These are phyloP conservation scores for Lasioglossum calceatum DNA, from an alignment of 2,888 invertebrate genomes.

Conservation along the genomic window DNA sequence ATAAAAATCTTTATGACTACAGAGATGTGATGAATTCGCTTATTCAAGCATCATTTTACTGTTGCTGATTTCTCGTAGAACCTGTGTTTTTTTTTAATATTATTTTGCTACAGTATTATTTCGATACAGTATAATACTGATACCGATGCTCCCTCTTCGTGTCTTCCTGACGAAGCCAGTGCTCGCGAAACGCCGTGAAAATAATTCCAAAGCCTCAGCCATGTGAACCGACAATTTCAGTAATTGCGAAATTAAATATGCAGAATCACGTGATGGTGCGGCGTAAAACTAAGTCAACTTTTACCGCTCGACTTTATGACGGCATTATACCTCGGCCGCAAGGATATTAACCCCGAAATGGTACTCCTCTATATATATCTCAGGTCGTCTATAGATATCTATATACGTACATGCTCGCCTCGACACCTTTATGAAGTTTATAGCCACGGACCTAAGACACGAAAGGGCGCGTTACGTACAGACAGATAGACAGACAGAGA, in stretches of 20 bases:
- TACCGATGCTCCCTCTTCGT: background rate
- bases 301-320: slow-evolving; percentile 11
- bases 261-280: background rate
- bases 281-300: background rate
- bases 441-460: slow-evolving; percentile 61
- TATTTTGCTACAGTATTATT: background rate
- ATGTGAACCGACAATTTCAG: background rate
- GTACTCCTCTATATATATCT: slow-evolving; percentile 75
- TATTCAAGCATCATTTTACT: background rate
- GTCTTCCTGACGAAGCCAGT: background rate
- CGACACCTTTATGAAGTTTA: slow-evolving; percentile 62
- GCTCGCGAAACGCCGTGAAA: background rate
- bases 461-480: slow-evolving; percentile 61
- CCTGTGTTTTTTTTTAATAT: background rate
- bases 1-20: background rate
- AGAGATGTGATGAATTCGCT: background rate
- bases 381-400: slow-evolving; percentile 74
- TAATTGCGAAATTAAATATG: background rate
- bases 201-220: background rate
- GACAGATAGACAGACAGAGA: slow-evolving; percentile 45
- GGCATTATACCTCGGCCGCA: slow-evolving; percentile 41
- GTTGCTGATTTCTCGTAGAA: background rate
- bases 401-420: slow-evolving; percentile 54
- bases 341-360: slow-evolving; percentile 81
- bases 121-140: background rate